phyloP scores from a whole-genome alignment of 2,888 invertebrate genomes.

The Tuberolachnus salignus region DNA sequence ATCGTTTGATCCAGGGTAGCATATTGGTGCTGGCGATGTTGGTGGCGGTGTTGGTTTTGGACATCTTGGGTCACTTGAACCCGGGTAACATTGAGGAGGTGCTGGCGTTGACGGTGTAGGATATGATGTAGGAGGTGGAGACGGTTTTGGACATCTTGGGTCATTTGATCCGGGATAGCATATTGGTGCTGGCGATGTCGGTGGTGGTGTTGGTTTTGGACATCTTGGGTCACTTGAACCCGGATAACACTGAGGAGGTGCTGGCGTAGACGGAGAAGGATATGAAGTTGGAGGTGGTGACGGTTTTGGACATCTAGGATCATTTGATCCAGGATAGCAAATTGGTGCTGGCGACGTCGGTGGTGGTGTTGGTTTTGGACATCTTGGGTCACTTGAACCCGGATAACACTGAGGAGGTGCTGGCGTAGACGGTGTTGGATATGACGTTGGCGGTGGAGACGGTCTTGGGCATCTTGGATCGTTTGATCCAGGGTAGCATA shows the following conservation, averaged over 20 bases:
- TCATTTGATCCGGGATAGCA: conserved; percentile 61
- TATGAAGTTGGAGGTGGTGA: conserved; percentile 58
- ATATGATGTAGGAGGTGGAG: conserved; percentile 56
- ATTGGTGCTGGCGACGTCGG: conserved; percentile 60
- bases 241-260: no score
- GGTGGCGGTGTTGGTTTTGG: conserved; percentile 59
- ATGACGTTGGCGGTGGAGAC: conserved; percentile 57
- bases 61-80: conserved; percentile 59
- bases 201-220: conserved; percentile 59
- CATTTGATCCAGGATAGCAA: conserved; percentile 62
- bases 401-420: conserved; percentile 61
- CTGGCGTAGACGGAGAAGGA: no score
- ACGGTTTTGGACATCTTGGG: conserved; percentile 60
- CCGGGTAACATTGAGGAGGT: conserved; percentile 62
- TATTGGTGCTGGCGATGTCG: conserved; percentile 58
- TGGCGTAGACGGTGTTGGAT: conserved; percentile 61
- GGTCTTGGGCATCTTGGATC: conserved; percentile 62
- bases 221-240: conserved; percentile 60
- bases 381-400: conserved; percentile 61
- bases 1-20: conserved; percentile 61
- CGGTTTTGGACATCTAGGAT: conserved; percentile 61
- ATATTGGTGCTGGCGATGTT: conserved; percentile 58
- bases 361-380: conserved; percentile 59
- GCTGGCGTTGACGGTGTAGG: conserved; percentile 58
- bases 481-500: conserved; percentile 62